Conservation (phyloP, 2,113 vertebrate genomes). For the Silurus glanis region DNA sequence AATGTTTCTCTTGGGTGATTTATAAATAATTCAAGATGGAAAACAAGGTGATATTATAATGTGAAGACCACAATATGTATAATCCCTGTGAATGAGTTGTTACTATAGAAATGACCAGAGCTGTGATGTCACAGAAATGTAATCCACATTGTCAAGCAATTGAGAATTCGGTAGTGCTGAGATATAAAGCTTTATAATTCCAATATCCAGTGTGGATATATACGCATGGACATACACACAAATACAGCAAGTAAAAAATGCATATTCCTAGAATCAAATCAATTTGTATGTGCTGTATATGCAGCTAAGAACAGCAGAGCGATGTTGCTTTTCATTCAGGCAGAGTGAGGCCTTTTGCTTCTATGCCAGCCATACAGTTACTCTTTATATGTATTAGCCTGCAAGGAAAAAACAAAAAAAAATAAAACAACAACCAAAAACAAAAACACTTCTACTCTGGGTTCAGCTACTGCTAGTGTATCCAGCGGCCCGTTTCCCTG, state of each 20-base stretch:
- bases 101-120: neutral
- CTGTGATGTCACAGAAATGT: neutral
- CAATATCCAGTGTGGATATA: neutral
- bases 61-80: neutral
- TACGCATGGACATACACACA: neutral
- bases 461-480: conserved; percentile 35
- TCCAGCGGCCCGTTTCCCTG: conserved; percentile 2
- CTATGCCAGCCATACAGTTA: neutral
- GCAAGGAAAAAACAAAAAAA: neutral
- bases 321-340: conserved; percentile 9
- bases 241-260: neutral
- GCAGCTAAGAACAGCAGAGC: neutral
- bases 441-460: neutral
- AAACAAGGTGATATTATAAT: neutral
- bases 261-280: neutral
- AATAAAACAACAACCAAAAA: too few relatives aligned
- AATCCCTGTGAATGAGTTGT: neutral
- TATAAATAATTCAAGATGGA: neutral
- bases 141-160: neutral
- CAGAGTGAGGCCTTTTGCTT: neutral
- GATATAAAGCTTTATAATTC: neutral
- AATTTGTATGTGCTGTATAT: neutral
- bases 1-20: neutral
- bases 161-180: neutral
- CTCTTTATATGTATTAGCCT: conserved; percentile 7